Base-by-base conservation (phyloP, 2,797 vertebrate genomes). In the Tadarida brasiliensis region DNA sequence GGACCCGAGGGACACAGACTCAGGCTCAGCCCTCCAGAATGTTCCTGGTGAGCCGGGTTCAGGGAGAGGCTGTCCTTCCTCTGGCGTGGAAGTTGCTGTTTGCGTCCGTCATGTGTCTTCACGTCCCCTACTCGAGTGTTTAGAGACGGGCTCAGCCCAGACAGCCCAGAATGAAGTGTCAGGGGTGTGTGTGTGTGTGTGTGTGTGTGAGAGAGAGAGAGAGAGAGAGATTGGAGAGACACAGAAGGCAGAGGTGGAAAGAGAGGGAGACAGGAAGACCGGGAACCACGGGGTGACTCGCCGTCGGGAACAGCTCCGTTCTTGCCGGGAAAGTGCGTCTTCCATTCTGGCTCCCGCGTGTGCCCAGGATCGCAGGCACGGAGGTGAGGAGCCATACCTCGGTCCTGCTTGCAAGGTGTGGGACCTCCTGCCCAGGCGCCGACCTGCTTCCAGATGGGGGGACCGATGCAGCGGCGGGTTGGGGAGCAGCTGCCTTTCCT, bases 101-200 rank as follows among this genome's bases (percentile, higher is more conserved):
- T 93, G 20, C 54, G 54, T 80, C 11, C 80, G 49, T 33, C 33
- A 1, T 14, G 35, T 30, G 20, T 47, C 4, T 56, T 87, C 20
- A 1, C n/a, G 35, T 26, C 49, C 3, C 17, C 57, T 74, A 54
- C 3, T 22, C 28, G 67, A 76, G 15, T 74, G 10, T 26, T n/a
- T 82, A 85, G 20, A n/a, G n/a, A 67, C 30, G 56, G 33, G 39
- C 61, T 20, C 57, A 81, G 57, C n/a, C 86, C 73, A 7, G 14
- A 12, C 3, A 28, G 35, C 47, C 47, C 47, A 67, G 47, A 87
- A 19, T 95, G 83, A 95, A 95, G 71, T 83, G 70, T 96, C 90
- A 12, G 47, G 95, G n/a, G n/a, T n/a, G n/a, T n/a, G 16, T 97
- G 94, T 57, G 2, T 87, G 87, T 17, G 2, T 7, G 63, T 11